Conservation (phyloP, 2,113 vertebrate genomes). For the Lepus europaeus region DNA sequence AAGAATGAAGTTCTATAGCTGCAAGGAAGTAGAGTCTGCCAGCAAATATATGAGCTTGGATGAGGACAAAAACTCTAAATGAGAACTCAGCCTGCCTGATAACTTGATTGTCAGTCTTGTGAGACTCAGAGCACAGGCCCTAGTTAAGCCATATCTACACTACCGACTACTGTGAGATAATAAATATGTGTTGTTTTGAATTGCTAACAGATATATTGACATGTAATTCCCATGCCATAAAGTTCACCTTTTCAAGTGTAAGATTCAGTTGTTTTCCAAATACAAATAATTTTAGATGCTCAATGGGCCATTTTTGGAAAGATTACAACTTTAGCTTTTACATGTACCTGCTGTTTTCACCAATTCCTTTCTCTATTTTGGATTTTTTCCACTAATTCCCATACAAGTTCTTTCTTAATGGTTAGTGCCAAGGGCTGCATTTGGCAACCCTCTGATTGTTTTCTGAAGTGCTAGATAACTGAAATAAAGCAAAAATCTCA, state of each 20-base stretch:
- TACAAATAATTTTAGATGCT: not conserved
- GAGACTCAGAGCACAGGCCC: not conserved
- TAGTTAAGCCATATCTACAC: not conserved
- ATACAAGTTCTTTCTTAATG: not conserved
- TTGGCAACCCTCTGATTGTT: not conserved
- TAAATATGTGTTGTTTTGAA: not conserved
- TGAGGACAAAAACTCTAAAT: not conserved
- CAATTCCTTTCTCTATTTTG: not conserved
- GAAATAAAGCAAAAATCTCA: not conserved
- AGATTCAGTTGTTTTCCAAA: not conserved
- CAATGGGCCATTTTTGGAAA: not conserved
- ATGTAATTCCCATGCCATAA: not conserved
- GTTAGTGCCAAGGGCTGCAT: not conserved
- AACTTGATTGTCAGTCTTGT: not conserved
- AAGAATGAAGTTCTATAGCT: not conserved
- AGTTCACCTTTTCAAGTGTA: not conserved
- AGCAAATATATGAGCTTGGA: not conserved
- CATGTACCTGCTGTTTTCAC: not conserved
- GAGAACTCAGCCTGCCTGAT: not conserved
- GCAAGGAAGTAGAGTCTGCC: not conserved
- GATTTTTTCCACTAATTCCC: not conserved
- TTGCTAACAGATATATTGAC: not conserved
- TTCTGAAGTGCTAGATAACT: slow-evolving; percentile 3
- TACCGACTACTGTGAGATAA: not conserved
- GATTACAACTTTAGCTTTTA: slow-evolving; percentile 7